phyloP scores from a whole-genome alignment of 1,140 invertebrate species.

The Drosophila lini region DNA sequence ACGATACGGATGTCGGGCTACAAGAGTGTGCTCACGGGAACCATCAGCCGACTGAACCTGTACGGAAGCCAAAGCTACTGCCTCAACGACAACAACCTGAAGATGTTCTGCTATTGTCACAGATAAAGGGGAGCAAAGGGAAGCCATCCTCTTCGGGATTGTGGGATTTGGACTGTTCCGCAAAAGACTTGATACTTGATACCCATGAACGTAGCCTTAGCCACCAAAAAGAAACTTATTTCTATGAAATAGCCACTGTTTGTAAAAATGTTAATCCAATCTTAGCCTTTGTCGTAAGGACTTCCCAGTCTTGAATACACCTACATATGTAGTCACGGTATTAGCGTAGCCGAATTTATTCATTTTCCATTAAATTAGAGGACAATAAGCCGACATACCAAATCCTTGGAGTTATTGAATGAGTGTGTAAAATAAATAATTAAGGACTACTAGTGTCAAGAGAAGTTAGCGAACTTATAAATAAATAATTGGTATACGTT shows the following conservation, averaged over 20 bases:
- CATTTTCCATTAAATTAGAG: conserved; percentile 32
- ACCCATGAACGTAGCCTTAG: conserved; percentile 47
- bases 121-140: conserved; percentile 35
- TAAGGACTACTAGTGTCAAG: neutral
- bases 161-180: neutral
- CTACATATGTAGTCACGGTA: conserved; percentile 22
- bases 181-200: conserved; percentile 56
- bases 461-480: neutral
- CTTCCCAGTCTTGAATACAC: conserved; percentile 30
- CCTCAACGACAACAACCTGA: conserved; percentile 89
- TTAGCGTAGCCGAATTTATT: conserved; percentile 27
- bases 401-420: conserved; percentile 5
- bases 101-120: conserved; percentile 91
- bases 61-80: conserved; percentile 92
- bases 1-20: conserved; percentile 86
- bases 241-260: conserved; percentile 50
- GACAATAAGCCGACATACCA: conserved; percentile 25
- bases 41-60: conserved; percentile 92
- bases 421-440: conserved; percentile 24
- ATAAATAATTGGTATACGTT: neutral
- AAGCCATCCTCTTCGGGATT: neutral
- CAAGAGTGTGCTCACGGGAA: conserved; percentile 86
- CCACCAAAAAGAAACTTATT: conserved; percentile 32
- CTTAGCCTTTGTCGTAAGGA: conserved; percentile 25
- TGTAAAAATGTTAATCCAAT: conserved; percentile 45